Percentiles rank a stretch among this genome's conserved stretches.
Conservation (phyloP, 2,888 invertebrate species). For the Epiblema foenella region DNA sequence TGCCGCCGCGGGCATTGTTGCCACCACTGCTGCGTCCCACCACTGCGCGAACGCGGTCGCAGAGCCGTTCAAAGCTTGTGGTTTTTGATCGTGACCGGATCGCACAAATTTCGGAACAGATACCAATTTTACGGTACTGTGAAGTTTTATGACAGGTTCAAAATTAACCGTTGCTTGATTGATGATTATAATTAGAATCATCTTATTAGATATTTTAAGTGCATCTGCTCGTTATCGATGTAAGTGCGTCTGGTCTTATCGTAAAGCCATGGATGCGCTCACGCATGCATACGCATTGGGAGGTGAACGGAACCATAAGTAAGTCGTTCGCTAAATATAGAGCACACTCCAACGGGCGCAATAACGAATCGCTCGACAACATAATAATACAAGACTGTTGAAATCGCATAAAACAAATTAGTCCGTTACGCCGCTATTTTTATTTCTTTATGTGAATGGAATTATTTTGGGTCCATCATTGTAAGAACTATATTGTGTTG, state of each 20-base stretch:
- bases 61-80: conserved; percentile 30
- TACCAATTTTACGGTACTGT: conserved; percentile 23
- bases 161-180: conserved; percentile 14
- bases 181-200: neutral
- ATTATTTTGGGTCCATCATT: conserved; percentile 10
- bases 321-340: conserved; percentile 75
- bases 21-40: conserved; percentile 54
- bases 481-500: conserved; percentile 31
- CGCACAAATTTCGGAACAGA: conserved; percentile 21
- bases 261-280: conserved; percentile 51
- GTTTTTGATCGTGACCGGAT: conserved; percentile 40
- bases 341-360: conserved; percentile 59
- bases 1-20: conserved; percentile 51
- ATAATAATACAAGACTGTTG: conserved; percentile 41
- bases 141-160: conserved; percentile 14
- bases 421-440: conserved; percentile 19
- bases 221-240: conserved; percentile 52
- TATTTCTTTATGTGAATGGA: conserved; percentile 35
- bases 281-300: conserved; percentile 58
- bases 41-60: conserved; percentile 54
- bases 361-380: conserved; percentile 60
- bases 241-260: conserved; percentile 45
- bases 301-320: conserved; percentile 78
- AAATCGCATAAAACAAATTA: conserved; percentile 42
- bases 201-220: conserved; percentile 48